Base-by-base conservation (phyloP, 2,888 invertebrate species). In the Mactromeris polynyma region DNA sequence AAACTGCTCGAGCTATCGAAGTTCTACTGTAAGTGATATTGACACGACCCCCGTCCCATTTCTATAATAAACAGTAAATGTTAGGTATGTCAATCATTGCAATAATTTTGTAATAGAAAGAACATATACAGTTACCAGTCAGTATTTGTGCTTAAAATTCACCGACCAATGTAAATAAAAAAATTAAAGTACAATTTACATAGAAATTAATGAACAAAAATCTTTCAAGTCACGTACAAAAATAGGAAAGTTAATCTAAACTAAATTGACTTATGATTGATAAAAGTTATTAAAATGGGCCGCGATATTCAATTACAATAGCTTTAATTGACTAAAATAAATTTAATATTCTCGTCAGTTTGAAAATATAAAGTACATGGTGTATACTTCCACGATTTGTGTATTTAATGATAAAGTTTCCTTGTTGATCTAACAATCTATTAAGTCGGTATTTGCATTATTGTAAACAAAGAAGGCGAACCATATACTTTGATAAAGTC, bases 381-480 rank as follows among this genome's bases (percentile, higher is more conserved):
- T 9, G 58, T 9, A 64, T 26, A 64, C 58, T n/a, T n/a, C 26
- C 26, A 26, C 58, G 26, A 64, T 64, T n/a, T 64, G 58, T 64
- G n/a, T 64, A 64, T 64, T 64, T 64, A 26, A 64, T 64, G 58
- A 64, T 64, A 64, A 64, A 64, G 26, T 64, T 64, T 64, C 26
- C n/a, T 11, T 26, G 58, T 64, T n/a, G n/a, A 64, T 64, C 58
- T 64, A 26, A 26, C 26, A 64, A 64, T 64, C 26, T 64, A 26
- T 64, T 7, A 54, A 26, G 58, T n/a, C n/a, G 26, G 58, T 64
- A 58, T 58, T 64, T 64, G 58, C 11, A n/a, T 26, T 9, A 64
- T n/a, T 26, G 58, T 64, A 64, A 64, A 64, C 26, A 64, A 26
- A 26, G n/a, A 64, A 64, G 26, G 9, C 26, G 9, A 26, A 64